Evolutionary conservation across 2,113 vertebrate species (phyloP).

Genomic region (Cheirogaleus medius): DNA sequence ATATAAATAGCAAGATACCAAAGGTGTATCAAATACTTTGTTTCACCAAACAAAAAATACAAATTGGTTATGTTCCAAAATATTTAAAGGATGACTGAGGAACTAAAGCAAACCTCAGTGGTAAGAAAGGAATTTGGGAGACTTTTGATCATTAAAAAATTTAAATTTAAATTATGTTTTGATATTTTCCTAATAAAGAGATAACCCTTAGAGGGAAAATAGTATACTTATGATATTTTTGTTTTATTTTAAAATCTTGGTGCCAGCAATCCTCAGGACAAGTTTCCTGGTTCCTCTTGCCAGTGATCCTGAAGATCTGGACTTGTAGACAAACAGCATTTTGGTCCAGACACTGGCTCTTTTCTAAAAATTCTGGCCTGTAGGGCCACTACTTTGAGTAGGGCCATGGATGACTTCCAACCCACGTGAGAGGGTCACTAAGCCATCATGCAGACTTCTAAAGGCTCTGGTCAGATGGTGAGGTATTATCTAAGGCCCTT

Average conservation of each 20-base stretch:
- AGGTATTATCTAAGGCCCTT: background rate
- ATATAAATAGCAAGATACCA: background rate
- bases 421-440: background rate
- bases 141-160: background rate
- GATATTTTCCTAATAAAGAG: background rate
- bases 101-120: background rate
- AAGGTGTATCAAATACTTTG: background rate
- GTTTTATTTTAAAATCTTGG: background rate
- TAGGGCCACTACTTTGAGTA: background rate
- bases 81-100: background rate
- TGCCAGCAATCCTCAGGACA: background rate
- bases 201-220: background rate
- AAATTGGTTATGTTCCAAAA: background rate
- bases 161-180: background rate
- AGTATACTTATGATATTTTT: background rate
- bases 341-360: background rate
- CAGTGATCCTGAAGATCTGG: background rate
- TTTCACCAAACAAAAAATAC: constrained; percentile 1
- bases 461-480: background rate
- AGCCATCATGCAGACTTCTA: background rate
- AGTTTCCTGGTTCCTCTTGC: background rate
- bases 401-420: background rate
- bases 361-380: background rate
- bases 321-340: background rate
- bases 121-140: background rate